These are phyloP conservation scores for Tiliacea aurago DNA, from an alignment of 2,888 invertebrate genomes.

Conservation along the genomic window DNA sequence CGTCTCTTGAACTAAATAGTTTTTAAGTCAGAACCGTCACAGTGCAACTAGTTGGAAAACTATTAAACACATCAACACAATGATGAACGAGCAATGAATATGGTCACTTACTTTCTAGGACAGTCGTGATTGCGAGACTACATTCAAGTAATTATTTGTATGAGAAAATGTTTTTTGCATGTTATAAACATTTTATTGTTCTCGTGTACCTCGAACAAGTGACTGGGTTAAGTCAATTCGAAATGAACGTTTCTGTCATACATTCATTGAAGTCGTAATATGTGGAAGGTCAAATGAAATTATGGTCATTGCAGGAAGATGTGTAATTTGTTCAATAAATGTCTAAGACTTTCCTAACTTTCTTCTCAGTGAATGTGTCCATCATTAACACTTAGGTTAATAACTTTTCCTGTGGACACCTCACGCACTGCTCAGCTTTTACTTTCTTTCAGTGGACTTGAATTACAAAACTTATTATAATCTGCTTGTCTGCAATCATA, in stretches of 20 bases:
- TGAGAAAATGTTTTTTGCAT: conserved; percentile 72
- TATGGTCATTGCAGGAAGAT: conserved; percentile 40
- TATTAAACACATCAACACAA: conserved; percentile 59
- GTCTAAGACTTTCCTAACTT: conserved; percentile 56
- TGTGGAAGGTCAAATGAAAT: conserved; percentile 57
- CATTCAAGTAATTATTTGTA: conserved; percentile 69
- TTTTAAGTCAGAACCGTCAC: conserved; percentile 28
- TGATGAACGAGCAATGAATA: conserved; percentile 68
- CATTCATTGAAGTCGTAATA: conserved; percentile 35
- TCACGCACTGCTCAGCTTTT: conserved; percentile 27
- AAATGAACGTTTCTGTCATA: conserved; percentile 41
- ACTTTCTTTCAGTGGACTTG: conserved; percentile 35
- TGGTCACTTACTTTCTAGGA: conserved; percentile 80
- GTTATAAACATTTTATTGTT: conserved; percentile 61
- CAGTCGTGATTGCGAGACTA: conserved; percentile 71
- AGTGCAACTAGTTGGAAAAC: conserved; percentile 52
- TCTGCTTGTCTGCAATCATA: neutral
- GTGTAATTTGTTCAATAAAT: conserved; percentile 57
- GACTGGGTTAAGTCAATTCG: conserved; percentile 33
- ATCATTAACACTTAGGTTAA: conserved; percentile 38
- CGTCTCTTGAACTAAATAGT: conserved; percentile 38
- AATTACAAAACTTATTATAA: conserved; percentile 1
- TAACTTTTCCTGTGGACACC: conserved; percentile 34
- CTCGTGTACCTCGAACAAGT: conserved; percentile 30
- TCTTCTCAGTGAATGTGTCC: conserved; percentile 37